phyloP scores from a whole-genome alignment of 2,888 invertebrate species.

The Macaria liturata region DNA sequence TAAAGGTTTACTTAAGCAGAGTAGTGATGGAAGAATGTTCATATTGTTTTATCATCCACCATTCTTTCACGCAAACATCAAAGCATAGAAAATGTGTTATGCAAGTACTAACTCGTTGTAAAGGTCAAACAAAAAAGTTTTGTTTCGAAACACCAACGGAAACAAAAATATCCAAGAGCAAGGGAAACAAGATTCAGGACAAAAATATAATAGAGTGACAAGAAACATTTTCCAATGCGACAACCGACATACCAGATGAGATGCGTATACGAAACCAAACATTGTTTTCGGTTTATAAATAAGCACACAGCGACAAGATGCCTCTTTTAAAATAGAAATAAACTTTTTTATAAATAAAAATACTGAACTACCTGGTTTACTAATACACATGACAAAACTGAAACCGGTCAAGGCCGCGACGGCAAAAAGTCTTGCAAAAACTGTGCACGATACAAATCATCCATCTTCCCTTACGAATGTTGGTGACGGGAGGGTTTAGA shows the following conservation, averaged over 20 bases:
- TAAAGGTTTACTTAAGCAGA: slow-evolving; percentile 5
- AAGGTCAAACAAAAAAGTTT: not conserved
- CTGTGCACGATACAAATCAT: slow-evolving; percentile 34
- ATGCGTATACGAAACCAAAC: slow-evolving; percentile 22
- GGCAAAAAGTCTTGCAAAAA: slow-evolving; percentile 30
- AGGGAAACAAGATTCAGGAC: slow-evolving; percentile 12
- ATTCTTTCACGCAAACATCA: no score
- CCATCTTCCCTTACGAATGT: slow-evolving; percentile 42
- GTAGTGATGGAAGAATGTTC: not conserved
- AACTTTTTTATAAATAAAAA: slow-evolving; percentile 14
- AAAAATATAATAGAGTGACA: slow-evolving; percentile 26
- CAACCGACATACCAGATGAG: slow-evolving; percentile 24
- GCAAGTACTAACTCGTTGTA: not conserved
- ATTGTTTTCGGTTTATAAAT: slow-evolving; percentile 22
- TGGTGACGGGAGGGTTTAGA: slow-evolving; percentile 34
- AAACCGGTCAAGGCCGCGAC: slow-evolving; percentile 40
- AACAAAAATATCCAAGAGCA: slow-evolving; percentile 19
- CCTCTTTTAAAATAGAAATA: slow-evolving; percentile 18
- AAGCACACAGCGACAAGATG: slow-evolving; percentile 16
- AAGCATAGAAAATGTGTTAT: not conserved
- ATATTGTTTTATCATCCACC: no score
- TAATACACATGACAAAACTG: slow-evolving; percentile 27
- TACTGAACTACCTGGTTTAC: slow-evolving; percentile 25
- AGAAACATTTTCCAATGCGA: slow-evolving; percentile 23
- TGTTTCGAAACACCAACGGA: not conserved